Evolutionary conservation across 2,888 invertebrate genomes (phyloP), one percentile per base, ranked within the genome.

Genomic region (Noctuana brunneofusca): DNA sequence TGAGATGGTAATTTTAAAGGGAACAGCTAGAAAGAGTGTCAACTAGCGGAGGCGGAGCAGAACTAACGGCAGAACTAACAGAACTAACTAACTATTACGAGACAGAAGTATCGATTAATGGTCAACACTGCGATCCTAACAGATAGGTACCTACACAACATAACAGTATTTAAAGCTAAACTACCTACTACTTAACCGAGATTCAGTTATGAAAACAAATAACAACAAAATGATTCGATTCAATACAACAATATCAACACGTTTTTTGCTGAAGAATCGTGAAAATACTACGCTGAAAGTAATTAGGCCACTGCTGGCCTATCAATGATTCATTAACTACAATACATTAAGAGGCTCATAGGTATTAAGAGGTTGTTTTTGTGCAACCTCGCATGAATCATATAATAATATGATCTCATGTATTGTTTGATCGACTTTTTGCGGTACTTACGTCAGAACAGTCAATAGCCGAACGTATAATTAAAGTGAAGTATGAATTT

Each of bases 371-470:
- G 63, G 56, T 58, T 18, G 58, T 57, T 63, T 63, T 50, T 56
- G 20, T 50, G 56, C n/a, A 63, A 41, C 49, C 35, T 35, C 24
- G 11, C 14, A 22, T 52, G 63, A 63, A 43, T 63, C 63, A 56
- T 62, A 62, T n/a, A n/a, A n/a, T n/a, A n/a, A n/a, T 54, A 22
- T 56, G 63, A 63, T 57, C 57, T 63, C 57, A 63, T 35, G 35
- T 56, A 63, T 63, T 63, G 63, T 63, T 49, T 30, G 50, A 41
- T 43, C n/a, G n/a, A 5, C 22, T 52, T 54, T 62, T 43, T 50
- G 41, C 57, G 30, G 43, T 57, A 56, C 56, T 55, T 57, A 46
- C 24, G 52, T n/a, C 43, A 32, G 43, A 43, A 43, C 3, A 57
- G 18, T 46, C 32, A 38, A 50, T 56, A 63, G 56, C 43, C 50